Evolutionary conservation across 2,113 vertebrate genomes (phyloP).

Genomic region (Butorides virescens): DNA sequence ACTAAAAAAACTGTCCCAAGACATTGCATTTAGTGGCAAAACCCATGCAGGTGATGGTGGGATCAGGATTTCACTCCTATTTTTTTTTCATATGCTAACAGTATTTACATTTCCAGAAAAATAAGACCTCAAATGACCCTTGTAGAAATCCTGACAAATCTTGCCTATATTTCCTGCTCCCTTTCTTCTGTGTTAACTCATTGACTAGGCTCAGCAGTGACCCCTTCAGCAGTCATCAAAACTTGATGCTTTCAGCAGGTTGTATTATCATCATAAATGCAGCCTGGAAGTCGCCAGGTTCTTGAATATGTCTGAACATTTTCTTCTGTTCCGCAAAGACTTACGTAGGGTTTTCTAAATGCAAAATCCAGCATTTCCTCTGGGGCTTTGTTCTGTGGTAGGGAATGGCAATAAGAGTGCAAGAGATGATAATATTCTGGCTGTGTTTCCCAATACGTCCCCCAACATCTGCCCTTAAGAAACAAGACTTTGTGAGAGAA

Average conservation of each 20-base stretch:
- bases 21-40: not conserved
- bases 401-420: not conserved
- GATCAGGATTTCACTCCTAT: not conserved
- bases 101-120: not conserved
- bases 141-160: not conserved
- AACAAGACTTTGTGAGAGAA: not conserved
- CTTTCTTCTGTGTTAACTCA: not conserved
- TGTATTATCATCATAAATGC: not conserved
- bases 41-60: rapidly evolving
- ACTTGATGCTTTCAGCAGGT: not conserved
- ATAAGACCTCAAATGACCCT: not conserved
- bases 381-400: not conserved
- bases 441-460: not conserved
- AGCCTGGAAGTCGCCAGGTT: not conserved
- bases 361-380: not conserved
- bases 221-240: not conserved
- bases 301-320: not conserved
- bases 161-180: rapidly evolving
- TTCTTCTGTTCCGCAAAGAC: not conserved
- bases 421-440: not conserved
- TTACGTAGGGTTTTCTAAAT: not conserved
- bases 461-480: not conserved
- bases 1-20: not conserved
- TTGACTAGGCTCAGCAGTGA: not conserved
- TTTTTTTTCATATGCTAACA: not conserved